Conservation (phyloP, 2,113 vertebrate genomes). For the Piprites chloris region DNA sequence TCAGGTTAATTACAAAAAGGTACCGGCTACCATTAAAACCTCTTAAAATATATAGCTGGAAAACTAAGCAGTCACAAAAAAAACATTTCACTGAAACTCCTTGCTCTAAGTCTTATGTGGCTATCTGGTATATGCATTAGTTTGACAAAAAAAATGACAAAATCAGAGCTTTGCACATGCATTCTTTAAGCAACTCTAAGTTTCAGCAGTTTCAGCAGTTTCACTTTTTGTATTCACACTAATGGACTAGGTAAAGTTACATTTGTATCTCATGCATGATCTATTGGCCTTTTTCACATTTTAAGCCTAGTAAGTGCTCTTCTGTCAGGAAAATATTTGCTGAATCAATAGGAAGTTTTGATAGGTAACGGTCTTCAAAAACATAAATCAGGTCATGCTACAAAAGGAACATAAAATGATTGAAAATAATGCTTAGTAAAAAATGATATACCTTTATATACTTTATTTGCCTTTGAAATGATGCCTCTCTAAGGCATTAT, state of each 20-base stretch:
- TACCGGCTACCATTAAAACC: not conserved
- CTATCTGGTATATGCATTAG: not conserved
- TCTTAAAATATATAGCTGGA: not conserved
- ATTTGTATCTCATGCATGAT: not conserved
- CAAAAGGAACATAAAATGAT: not conserved
- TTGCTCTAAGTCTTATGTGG: not conserved
- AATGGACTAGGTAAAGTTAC: not conserved
- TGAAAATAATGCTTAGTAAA: not conserved
- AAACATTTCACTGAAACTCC: not conserved
- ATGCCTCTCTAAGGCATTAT: not conserved
- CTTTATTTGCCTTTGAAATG: not conserved
- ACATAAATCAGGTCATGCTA: not conserved
- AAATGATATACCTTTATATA: not conserved
- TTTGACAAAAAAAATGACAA: not conserved
- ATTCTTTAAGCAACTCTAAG: not conserved
- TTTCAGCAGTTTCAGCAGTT: not conserved
- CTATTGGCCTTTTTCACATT: not conserved
- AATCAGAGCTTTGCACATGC: not conserved
- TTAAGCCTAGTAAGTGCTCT: not conserved
- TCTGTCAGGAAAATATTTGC: not conserved
- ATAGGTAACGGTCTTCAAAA: not conserved
- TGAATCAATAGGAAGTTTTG: not conserved
- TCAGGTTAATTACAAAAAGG: not conserved
- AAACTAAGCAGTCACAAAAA: not conserved
- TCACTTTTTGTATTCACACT: not conserved